A percentile compares a stretch with the other conserved stretches of the same genome.
These are phyloP conservation scores for Acrocephalus arundinaceus DNA, from an alignment of 2,113 vertebrate genomes.

Conservation along the genomic window DNA sequence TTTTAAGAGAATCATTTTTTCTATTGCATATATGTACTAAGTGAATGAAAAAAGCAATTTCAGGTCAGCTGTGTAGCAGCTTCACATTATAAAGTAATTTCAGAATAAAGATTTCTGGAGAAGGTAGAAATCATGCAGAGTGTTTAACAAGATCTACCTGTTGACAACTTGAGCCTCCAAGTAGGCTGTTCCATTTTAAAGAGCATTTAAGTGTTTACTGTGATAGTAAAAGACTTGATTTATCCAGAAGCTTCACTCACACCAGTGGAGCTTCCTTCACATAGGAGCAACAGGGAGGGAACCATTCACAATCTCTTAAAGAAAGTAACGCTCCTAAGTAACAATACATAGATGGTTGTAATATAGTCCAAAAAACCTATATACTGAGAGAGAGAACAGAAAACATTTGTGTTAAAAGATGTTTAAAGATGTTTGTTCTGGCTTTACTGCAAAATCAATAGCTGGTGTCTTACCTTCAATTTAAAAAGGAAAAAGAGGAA, in stretches of 20 bases:
- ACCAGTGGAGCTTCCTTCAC: background rate
- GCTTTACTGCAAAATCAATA: background rate
- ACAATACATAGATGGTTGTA: background rate
- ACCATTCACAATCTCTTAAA: background rate
- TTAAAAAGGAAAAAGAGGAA: background rate
- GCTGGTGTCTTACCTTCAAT: background rate
- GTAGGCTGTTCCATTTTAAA: background rate
- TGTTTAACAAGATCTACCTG: background rate
- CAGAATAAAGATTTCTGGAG: background rate
- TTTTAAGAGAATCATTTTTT: background rate
- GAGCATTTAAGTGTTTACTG: background rate
- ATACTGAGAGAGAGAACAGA: background rate
- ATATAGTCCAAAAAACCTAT: background rate
- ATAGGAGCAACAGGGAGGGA: background rate
- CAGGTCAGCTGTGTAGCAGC: background rate
- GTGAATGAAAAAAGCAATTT: background rate
- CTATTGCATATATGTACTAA: background rate
- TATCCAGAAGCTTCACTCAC: background rate
- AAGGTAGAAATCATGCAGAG: background rate
- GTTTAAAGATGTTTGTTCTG: background rate
- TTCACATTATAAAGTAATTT: background rate
- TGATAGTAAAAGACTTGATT: background rate
- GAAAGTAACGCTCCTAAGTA: background rate
- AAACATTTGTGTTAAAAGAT: background rate
- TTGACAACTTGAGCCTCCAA: background rate